Conservation (phyloP, 1,140 invertebrate genomes). For the Heterodera schachtii region DNA sequence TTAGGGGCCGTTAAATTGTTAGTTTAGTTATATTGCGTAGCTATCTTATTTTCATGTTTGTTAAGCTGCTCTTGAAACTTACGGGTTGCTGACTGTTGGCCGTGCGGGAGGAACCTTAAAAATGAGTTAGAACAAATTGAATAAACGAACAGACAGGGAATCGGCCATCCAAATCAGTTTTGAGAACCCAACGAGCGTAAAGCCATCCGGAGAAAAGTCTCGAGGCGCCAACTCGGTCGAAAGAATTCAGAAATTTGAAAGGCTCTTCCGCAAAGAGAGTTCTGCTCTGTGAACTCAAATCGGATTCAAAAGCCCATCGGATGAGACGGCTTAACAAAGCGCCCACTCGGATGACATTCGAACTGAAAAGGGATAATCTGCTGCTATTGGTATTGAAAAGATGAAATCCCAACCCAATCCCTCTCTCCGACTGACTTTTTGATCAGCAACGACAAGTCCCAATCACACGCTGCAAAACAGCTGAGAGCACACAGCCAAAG, state of each 20-base stretch:
- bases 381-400: not conserved
- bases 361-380: conserved; percentile 42
- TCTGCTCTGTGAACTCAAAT: not conserved
- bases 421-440: conserved; percentile 25
- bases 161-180: conserved; percentile 36
- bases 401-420: not conserved
- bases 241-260: conserved; percentile 11
- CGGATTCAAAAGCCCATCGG: conserved; percentile 24
- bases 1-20: too few relatives aligned
- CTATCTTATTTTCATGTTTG: too few relatives aligned
- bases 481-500: conserved; percentile 41
- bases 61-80: conserved; percentile 15
- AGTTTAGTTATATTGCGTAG: too few relatives aligned
- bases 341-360: conserved; percentile 24
- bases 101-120: conserved; percentile 3
- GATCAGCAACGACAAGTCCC: conserved; percentile 37
- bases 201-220: conserved; percentile 33
- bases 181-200: conserved; percentile 35
- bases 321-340: conserved; percentile 25
- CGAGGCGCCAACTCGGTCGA: not conserved
- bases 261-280: not conserved
- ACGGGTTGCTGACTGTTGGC: conserved; percentile 46
- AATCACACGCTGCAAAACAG: conserved; percentile 32
- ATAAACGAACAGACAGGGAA: conserved; percentile 16
- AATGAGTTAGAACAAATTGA: not conserved